phyloP scores from a whole-genome alignment of 2,797 vertebrate genomes.

The Gymnocypris eckloni region DNA sequence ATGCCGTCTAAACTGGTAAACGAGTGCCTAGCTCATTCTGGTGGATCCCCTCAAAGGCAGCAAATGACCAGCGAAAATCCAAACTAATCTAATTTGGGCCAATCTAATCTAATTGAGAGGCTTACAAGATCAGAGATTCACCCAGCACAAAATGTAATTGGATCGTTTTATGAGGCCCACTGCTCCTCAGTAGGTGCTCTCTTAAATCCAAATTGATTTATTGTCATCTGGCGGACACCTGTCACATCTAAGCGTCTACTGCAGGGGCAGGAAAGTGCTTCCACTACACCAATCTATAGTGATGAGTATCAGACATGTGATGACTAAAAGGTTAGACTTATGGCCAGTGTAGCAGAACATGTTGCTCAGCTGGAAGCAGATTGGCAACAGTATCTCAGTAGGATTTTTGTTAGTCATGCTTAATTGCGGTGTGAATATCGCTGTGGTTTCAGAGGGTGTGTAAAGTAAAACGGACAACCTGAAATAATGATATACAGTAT shows the following conservation, averaged over 20 bases:
- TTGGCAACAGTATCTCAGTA: constrained; percentile 47
- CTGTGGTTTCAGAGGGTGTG: not conserved
- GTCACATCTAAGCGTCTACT: constrained; percentile 64
- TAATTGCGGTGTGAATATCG: constrained; percentile 8
- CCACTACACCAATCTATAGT: constrained; percentile 38
- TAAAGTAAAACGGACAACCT: not conserved
- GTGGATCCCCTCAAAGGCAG: constrained; percentile 35
- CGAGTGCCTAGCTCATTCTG: constrained; percentile 29
- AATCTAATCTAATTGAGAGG: constrained; percentile 72
- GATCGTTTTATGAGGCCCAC: constrained; percentile 72
- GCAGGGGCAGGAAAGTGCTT: constrained; percentile 36
- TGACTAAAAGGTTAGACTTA: constrained; percentile 45
- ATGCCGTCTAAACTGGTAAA: constrained; percentile 25
- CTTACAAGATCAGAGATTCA: constrained; percentile 73
- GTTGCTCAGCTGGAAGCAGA: constrained; percentile 47
- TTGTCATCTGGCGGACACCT: constrained; percentile 70
- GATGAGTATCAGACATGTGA: constrained; percentile 50
- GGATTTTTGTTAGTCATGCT: not conserved
- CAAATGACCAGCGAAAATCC: constrained; percentile 64
- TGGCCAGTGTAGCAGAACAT: constrained; percentile 21
- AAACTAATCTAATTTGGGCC: constrained; percentile 76
- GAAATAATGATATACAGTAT: not conserved
- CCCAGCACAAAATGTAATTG: constrained; percentile 70
- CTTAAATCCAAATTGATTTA: constrained; percentile 75
- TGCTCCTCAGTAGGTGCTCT: constrained; percentile 69